phyloP scores from a whole-genome alignment of 2,888 invertebrate species.

The Chymomyza fuscimana region DNA sequence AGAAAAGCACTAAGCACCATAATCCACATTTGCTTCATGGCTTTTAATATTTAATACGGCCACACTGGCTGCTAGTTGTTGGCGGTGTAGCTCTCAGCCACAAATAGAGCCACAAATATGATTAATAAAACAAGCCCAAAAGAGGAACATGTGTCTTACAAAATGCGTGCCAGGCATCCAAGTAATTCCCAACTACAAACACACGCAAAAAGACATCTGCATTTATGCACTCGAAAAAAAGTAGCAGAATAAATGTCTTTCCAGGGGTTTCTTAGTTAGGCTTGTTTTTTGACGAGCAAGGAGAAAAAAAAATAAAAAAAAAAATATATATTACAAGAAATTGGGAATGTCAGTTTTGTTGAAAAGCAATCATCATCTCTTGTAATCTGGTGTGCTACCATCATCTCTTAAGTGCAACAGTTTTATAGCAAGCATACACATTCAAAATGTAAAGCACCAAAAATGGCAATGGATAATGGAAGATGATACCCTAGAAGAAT shows the following conservation, averaged over 20 bases:
- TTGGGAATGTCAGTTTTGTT: too few species aligned
- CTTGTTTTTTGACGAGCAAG: not conserved
- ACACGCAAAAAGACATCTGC: not conserved
- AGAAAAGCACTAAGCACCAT: constrained; percentile 32
- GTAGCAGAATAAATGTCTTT: not conserved
- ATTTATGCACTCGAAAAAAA: not conserved
- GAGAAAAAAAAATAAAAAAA: too few species aligned
- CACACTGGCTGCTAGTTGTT: constrained; percentile 5
- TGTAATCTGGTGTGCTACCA: too few species aligned
- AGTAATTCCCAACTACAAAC: constrained; percentile 1
- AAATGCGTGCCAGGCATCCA: constrained; percentile 21
- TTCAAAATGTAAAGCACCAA: too few species aligned
- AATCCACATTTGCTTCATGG: constrained; percentile 59
- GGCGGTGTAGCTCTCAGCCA: constrained; percentile 7
- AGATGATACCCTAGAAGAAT: too few species aligned
- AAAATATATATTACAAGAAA: too few species aligned
- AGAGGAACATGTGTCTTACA: constrained; percentile 45
- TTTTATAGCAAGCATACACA: too few species aligned
- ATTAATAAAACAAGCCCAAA: constrained; percentile 56
- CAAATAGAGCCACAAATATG: constrained; percentile 35
- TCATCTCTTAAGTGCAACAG: too few species aligned
- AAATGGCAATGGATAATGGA: too few species aligned
- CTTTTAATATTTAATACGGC: constrained; percentile 64
- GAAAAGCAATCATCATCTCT: too few species aligned
- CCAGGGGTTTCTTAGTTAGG: not conserved